Conservation (phyloP, 1,140 invertebrate species). For the Maniola jurtina region DNA sequence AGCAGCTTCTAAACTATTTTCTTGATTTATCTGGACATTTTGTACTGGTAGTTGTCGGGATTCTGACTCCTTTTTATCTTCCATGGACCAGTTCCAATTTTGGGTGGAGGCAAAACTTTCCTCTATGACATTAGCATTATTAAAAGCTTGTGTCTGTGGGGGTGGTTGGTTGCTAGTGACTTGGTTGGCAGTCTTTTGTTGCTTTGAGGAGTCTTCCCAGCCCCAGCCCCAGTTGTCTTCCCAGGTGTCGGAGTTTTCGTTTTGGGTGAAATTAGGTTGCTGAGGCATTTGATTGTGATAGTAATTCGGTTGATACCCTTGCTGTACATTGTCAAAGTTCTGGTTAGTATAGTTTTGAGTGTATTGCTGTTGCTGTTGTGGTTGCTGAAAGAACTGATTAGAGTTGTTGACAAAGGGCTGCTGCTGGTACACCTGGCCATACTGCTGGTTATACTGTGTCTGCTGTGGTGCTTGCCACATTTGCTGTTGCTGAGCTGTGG, state of each 20-base stretch:
- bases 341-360: constrained; percentile 61
- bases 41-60: constrained; percentile 14
- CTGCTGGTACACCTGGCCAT: constrained; percentile 60
- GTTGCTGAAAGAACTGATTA: constrained; percentile 59
- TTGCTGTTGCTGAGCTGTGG: constrained; percentile 43
- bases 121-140: constrained; percentile 74
- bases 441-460: constrained; percentile 59
- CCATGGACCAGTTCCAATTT: constrained; percentile 73
- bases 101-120: constrained; percentile 70
- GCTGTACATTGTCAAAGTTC: constrained; percentile 52
- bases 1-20: constrained; percentile 18
- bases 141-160: constrained; percentile 37
- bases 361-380: constrained; percentile 53
- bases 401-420: constrained; percentile 51
- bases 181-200: constrained; percentile 45
- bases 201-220: constrained; percentile 70
- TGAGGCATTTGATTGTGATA: constrained; percentile 50
- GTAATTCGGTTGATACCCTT: constrained; percentile 57
- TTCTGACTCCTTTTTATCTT: constrained; percentile 57
- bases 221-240: constrained; percentile 77
- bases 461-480: constrained; percentile 52
- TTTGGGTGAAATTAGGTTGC: constrained; percentile 51
- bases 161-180: constrained; percentile 25
- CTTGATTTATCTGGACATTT: constrained; percentile 19
- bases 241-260: constrained; percentile 58